phyloP scores from a whole-genome alignment of 2,888 invertebrate genomes.

The Euclidia mi region DNA sequence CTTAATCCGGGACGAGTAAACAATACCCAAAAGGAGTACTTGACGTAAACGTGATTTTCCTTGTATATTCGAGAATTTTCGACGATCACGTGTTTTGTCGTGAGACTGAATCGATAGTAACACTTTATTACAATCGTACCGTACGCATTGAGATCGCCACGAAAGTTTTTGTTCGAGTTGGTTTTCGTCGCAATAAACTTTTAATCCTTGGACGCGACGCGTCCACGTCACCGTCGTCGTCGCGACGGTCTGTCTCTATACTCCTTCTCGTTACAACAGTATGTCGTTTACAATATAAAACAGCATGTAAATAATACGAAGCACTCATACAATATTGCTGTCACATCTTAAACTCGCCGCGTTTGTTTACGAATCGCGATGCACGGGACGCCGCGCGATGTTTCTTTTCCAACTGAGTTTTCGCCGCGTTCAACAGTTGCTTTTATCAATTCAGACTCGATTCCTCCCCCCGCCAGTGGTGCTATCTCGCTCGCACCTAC shows the following conservation, averaged over 20 bases:
- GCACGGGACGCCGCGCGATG: conserved; percentile 71
- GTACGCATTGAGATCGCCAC: conserved; percentile 69
- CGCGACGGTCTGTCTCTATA: conserved; percentile 66
- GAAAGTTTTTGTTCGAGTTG: conserved; percentile 79
- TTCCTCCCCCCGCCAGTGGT: conserved; percentile 72
- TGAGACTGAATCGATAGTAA: conserved; percentile 70
- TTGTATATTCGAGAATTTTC: conserved; percentile 84
- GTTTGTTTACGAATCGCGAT: conserved; percentile 63
- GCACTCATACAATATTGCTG: conserved; percentile 79
- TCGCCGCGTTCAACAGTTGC: conserved; percentile 84
- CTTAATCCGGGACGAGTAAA: conserved; percentile 75
- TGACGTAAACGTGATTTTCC: conserved; percentile 64
- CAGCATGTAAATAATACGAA: conserved; percentile 67
- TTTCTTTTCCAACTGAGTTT: conserved; percentile 85
- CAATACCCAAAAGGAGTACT: conserved; percentile 71
- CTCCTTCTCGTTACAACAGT: conserved; percentile 54
- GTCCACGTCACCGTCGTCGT: conserved; percentile 83
- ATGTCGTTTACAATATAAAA: conserved; percentile 67
- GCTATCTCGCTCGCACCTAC: conserved; percentile 75
- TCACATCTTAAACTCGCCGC: conserved; percentile 85
- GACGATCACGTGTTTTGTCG: conserved; percentile 75
- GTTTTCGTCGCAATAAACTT: conserved; percentile 84
- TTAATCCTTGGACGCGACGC: conserved; percentile 80
- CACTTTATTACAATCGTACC: conserved; percentile 70
- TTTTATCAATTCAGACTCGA: conserved; percentile 85